phyloP scores from a whole-genome alignment of 1,140 invertebrate species.

The Danaus plexippus region DNA sequence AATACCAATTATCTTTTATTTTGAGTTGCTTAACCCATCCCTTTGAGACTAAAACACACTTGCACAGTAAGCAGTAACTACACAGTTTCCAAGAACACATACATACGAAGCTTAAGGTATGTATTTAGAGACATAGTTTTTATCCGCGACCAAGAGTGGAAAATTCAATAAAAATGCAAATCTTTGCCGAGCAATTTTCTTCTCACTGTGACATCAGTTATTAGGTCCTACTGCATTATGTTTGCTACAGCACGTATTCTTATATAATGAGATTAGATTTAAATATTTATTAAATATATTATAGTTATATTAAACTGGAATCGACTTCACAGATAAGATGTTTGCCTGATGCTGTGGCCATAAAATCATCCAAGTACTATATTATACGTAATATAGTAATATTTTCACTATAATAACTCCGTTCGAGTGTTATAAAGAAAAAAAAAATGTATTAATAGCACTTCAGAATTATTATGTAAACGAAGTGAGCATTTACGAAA shows the following conservation, averaged over 20 bases:
- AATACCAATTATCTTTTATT: too few species aligned
- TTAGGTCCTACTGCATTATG: conserved; percentile 51
- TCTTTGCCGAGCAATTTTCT: conserved; percentile 61
- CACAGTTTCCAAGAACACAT: conserved; percentile 28
- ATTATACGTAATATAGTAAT: too few species aligned
- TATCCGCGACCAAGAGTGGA: conserved; percentile 57
- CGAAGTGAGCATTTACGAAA: too few species aligned
- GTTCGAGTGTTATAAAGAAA: too few species aligned
- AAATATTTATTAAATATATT: not conserved
- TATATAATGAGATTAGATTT: conserved; percentile 28
- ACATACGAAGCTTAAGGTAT: conserved; percentile 54
- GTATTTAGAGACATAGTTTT: conserved; percentile 61
- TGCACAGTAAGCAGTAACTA: conserved; percentile 24
- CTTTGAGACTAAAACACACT: conserved; percentile 24
- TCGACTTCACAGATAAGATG: too few species aligned
- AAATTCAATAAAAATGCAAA: conserved; percentile 70
- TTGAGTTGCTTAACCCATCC: conserved; percentile 6
- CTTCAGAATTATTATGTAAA: too few species aligned
- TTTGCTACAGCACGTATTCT: conserved; percentile 32
- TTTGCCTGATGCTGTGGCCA: too few species aligned
- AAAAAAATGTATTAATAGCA: too few species aligned
- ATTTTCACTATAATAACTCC: too few species aligned
- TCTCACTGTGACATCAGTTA: conserved; percentile 41
- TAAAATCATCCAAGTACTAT: too few species aligned
- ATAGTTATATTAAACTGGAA: too few species aligned